These are phyloP conservation scores for Cotesia typhae DNA, from an alignment of 1,140 invertebrate species.

Conservation along the genomic window DNA sequence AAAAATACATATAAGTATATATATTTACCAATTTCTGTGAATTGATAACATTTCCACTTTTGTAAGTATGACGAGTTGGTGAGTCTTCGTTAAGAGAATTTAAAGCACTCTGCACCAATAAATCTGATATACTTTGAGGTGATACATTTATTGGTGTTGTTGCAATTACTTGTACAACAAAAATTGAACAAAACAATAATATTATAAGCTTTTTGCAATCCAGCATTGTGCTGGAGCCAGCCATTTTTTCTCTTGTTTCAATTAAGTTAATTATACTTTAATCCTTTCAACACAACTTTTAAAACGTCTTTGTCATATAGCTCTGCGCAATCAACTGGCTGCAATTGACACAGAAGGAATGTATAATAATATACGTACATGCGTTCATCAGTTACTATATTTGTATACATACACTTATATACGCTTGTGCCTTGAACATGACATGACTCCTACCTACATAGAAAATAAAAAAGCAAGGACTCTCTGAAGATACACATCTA, in stretches of 20 bases:
- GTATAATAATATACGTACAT: neutral
- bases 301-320: neutral
- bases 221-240: neutral
- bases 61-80: slow-evolving; percentile 50
- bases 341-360: neutral
- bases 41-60: slow-evolving; percentile 52
- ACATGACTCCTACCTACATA: no score
- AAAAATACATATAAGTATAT: slow-evolving; percentile 18
- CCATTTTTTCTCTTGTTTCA: slow-evolving; percentile 18
- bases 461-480: no score
- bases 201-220: neutral
- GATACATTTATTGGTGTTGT: slow-evolving; percentile 43
- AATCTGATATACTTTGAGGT: slow-evolving; percentile 39
- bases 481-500: no score
- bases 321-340: slow-evolving; percentile 10
- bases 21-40: slow-evolving; percentile 54
- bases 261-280: neutral
- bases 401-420: no score
- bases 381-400: neutral
- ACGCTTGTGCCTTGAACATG: no score
- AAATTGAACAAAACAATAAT: slow-evolving; percentile 12
- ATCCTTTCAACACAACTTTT: neutral
- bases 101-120: slow-evolving; percentile 48
- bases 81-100: slow-evolving; percentile 51
- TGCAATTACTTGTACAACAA: neutral